Evolutionary conservation across 2,888 invertebrate genomes (phyloP).

Genomic region (Beris chalybata): DNA sequence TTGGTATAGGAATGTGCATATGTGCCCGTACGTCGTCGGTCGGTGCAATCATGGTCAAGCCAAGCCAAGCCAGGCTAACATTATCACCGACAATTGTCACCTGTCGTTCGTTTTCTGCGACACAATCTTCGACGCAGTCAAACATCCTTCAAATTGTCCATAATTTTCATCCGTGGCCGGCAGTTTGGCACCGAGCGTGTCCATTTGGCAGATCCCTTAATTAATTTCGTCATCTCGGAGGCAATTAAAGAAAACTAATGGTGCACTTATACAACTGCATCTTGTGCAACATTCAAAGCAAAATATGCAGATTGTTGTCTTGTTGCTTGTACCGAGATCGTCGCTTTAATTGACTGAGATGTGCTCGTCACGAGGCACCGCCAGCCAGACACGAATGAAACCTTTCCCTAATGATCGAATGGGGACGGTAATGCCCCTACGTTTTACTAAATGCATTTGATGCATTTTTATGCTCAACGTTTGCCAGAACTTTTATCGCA

Average conservation of each 20-base stretch:
- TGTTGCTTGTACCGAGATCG: neutral
- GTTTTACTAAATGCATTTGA: slow-evolving; percentile 11
- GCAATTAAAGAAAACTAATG: slow-evolving; percentile 31
- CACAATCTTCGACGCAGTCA: slow-evolving; percentile 23
- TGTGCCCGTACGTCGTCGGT: no score
- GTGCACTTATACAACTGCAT: slow-evolving; percentile 5
- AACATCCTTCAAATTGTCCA: slow-evolving; percentile 30
- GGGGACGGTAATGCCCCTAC: neutral
- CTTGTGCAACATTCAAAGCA: neutral
- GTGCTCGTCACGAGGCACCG: slow-evolving; percentile 21
- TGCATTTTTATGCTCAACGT: slow-evolving; percentile 18
- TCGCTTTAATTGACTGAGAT: slow-evolving; percentile 20
- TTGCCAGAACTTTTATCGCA: slow-evolving; percentile 36
- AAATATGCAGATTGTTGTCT: neutral
- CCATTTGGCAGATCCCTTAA: slow-evolving; percentile 30
- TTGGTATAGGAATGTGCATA: neutral
- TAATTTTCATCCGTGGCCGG: slow-evolving; percentile 22
- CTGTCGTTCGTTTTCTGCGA: slow-evolving; percentile 24
- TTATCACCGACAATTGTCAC: slow-evolving; percentile 27
- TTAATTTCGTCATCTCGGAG: slow-evolving; percentile 25
- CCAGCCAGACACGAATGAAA: slow-evolving; percentile 24
- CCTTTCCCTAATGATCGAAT: slow-evolving; percentile 13
- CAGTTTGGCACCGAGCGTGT: slow-evolving; percentile 17
- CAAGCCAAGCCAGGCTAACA: slow-evolving; percentile 4
- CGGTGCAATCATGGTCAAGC: no score